These are phyloP conservation scores for Carassius gibelio DNA, from an alignment of 2,113 vertebrate species.

Conservation along the genomic window DNA sequence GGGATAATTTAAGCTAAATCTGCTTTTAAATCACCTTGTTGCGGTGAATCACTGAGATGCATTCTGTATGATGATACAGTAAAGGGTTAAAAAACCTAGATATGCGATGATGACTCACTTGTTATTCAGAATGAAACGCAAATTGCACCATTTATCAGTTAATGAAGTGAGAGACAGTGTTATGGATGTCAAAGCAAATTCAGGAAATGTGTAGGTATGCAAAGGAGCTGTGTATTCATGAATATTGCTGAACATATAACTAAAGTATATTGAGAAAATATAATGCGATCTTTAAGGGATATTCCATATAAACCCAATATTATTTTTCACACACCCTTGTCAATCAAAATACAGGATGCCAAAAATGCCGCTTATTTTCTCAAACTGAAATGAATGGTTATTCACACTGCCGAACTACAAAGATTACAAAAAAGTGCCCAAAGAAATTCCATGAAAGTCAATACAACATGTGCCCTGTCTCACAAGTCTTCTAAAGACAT, in stretches of 20 bases:
- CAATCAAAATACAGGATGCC: not conserved
- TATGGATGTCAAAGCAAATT: conserved; percentile 5
- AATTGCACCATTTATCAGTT: conserved; percentile 14
- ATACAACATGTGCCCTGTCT: not conserved
- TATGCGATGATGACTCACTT: conserved; percentile 10
- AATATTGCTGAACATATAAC: not conserved
- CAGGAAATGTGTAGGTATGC: not conserved
- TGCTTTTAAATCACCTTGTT: conserved; percentile 29
- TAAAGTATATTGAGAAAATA: not conserved
- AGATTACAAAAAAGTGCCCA: not conserved
- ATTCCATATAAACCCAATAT: not conserved
- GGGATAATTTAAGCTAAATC: conserved; percentile 43
- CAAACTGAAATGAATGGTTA: not conserved
- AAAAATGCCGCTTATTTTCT: not conserved
- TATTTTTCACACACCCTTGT: not conserved
- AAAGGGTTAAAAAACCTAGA: not conserved
- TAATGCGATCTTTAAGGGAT: not conserved
- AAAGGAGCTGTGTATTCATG: not conserved
- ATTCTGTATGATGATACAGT: conserved; percentile 1
- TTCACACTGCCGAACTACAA: not conserved
- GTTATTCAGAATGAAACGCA: not conserved
- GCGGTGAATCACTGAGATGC: conserved; percentile 7
- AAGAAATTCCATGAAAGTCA: not conserved
- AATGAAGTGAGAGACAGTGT: not conserved
- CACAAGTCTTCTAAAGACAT: not conserved